Evolutionary conservation across 2,797 vertebrate genomes (phyloP).

Genomic region (Girardinus metallicus): DNA sequence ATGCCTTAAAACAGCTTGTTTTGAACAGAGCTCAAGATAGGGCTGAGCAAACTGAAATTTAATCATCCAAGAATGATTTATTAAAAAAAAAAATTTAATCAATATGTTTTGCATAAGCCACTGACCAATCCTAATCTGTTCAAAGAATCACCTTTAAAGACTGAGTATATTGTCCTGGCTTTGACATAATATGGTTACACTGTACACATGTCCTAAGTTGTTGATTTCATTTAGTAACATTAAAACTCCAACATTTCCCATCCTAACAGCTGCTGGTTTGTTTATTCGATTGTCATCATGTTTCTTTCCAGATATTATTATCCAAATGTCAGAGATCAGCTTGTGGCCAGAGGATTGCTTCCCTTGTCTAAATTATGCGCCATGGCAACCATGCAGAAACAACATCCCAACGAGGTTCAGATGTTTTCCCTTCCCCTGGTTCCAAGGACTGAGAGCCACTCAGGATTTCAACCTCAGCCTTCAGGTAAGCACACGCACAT

Average conservation of each 20-base stretch:
- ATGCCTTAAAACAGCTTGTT: too few species aligned
- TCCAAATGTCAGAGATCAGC: conserved; percentile 94
- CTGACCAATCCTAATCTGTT: too few species aligned
- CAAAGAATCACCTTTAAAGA: too few species aligned
- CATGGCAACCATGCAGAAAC: conserved; percentile 90
- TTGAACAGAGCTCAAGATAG: too few species aligned
- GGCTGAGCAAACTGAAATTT: too few species aligned
- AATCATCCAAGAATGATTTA: too few species aligned
- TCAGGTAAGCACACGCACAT: conserved; percentile 80
- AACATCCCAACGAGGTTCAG: conserved; percentile 83
- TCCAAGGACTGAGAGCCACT: conserved; percentile 75
- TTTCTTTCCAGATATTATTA: conserved; percentile 90
- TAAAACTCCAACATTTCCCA: not conserved
- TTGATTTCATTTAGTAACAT: not conserved
- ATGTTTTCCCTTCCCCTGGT: conserved; percentile 89
- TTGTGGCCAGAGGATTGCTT: conserved; percentile 89
- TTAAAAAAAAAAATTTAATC: too few species aligned
- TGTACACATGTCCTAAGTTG: not conserved
- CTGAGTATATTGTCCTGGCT: not conserved
- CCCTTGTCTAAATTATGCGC: conserved; percentile 93
- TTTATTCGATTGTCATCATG: not conserved
- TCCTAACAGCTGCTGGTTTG: not conserved
- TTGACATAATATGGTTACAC: not conserved
- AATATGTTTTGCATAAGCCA: too few species aligned
- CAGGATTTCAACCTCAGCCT: conserved; percentile 68